Base-by-base conservation (phyloP, 2,888 invertebrate genomes). In the Apoda limacodes region DNA sequence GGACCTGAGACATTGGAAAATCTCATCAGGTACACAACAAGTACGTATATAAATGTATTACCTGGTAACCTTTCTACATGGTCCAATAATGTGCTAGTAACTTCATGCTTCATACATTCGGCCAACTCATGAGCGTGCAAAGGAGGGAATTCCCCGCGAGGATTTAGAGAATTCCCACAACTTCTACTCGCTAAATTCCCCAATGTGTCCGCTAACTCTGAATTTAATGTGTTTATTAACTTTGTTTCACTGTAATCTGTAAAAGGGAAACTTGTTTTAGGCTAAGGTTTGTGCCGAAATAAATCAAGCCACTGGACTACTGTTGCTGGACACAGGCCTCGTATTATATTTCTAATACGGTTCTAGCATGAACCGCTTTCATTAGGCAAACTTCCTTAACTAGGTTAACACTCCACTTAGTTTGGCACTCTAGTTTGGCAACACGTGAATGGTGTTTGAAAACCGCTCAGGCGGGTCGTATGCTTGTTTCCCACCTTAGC, bases 111-210 rank as follows among this genome's bases (percentile, higher is more conserved):
- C 11, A 70, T 51, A 25, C 82, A 50, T 15, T 56, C 50, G 0
- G 42, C 20, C 1, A 63, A 41, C 40, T 83, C 76, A n/a, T 57
- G 59, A 13, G 61, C 57, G 47, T 83, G 76, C 22, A 76, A 63
- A 19, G 74, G 46, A 1, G 95, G 93, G 67, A 90, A 88, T 54
- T 86, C 82, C 53, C 86, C 88, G 6, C 80, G 65, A n/a, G 90
- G 89, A 84, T 98, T 98, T 30, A 98, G 75, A 3, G 87, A 74
- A 37, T 75, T 76, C 10, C 91, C 90, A 42, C 89, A 87, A 54
- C 90, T 91, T 10, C 98, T 86, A 32, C 86, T 89, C 36, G 93
- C 81, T 29, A 98, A 83, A 83, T 98, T 98, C 13, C 97, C 98
- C 10, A 97, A 67, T 0, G 92, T 93, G 64, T 97, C 93, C 2